Base-by-base conservation (phyloP, 1,140 invertebrate genomes). In the Samia ricini region DNA sequence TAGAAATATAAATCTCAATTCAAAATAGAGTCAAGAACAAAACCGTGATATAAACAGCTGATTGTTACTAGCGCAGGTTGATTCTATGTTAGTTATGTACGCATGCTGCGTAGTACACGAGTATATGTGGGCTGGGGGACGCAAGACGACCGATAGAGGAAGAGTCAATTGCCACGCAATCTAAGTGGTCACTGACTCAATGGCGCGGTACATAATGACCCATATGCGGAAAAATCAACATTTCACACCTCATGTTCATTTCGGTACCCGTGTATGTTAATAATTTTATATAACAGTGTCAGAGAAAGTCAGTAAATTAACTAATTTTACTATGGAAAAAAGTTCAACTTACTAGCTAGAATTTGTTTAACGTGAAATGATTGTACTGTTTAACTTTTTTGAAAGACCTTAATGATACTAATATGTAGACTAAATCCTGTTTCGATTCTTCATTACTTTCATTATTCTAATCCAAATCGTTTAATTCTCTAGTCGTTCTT, bases 121-220 rank as follows among this genome's bases (percentile, higher is more conserved):
- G n/a, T 18, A 19, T 24, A 22, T 59, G 21, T 59, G 42, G 20
- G 24, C 26, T 36, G 60, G 63, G 56, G 61, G 60, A 60, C 59
- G 48, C 65, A 60, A 72, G 68, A 76, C 68, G 65, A 26, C 24
- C 50, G 63, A 66, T 69, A 66, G 69, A 85, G 84, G 84, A 87
- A 83, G 78, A 62, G 57, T 69, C 82, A 87, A 87, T 87, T 87
- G 82, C 64, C 33, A 36, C 29, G 33, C 57, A 26, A 24, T 57
- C 60, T 80, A 84, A 84, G 66, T 86, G 84, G 81, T 85, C 84
- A 85, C 79, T 83, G 82, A 87, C 84, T 85, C 81, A 83, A 74
- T 81, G 69, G 58, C 71, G 65, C 73, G 66, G 63, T 63, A 63
- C 49, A 71, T 79, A 71, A 60, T 86, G 79, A 83, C 80, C 79